phyloP scores from a whole-genome alignment of 2,797 vertebrate genomes.

The Myioborus miniatus region DNA sequence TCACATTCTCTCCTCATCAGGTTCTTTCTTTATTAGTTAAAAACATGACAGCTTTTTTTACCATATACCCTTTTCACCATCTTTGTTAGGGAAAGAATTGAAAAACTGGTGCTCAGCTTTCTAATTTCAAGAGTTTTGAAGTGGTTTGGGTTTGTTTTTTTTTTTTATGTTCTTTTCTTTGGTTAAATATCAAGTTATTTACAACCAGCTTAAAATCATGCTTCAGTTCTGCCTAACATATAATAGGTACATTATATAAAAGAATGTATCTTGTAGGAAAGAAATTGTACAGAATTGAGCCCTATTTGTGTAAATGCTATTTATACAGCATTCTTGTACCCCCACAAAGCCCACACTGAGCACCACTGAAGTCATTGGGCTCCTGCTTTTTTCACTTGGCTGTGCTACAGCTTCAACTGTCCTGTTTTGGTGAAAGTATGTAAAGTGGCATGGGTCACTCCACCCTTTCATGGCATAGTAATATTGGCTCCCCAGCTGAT shows the following conservation, averaged over 20 bases:
- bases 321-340: background rate
- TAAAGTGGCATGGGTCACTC: background rate
- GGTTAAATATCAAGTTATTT: background rate
- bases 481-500: background rate
- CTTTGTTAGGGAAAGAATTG: background rate
- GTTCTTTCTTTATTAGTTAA: background rate
- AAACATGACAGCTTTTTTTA: background rate
- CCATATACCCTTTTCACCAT: background rate
- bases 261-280: background rate
- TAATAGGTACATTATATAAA: background rate
- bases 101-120: background rate
- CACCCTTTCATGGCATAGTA: background rate
- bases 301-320: background rate
- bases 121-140: background rate
- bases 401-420: background rate
- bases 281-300: background rate
- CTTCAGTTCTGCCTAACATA: background rate
- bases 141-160: background rate
- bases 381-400: background rate
- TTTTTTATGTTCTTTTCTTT: background rate
- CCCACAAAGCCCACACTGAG: background rate
- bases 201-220: background rate
- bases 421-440: background rate
- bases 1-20: background rate
- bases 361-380: background rate